phyloP scores from a whole-genome alignment of 2,797 vertebrate species.

The Sciurus vulgaris region DNA sequence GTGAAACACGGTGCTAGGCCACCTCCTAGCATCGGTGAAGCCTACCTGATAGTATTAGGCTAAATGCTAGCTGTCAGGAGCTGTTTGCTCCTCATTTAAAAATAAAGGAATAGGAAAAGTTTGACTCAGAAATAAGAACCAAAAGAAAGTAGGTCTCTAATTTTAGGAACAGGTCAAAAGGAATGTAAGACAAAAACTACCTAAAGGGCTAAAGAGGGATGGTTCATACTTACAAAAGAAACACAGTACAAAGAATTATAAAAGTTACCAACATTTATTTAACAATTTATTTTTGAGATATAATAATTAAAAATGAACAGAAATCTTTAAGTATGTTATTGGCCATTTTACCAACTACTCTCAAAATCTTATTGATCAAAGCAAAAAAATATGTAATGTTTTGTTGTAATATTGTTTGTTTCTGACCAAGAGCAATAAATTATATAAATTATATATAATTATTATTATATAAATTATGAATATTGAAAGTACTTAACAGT shows the following conservation, averaged over 20 bases:
- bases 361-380: background rate
- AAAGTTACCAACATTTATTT: background rate
- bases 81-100: constrained; percentile 2
- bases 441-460: background rate
- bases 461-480: too few species aligned
- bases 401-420: background rate
- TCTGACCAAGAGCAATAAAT: background rate
- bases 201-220: background rate
- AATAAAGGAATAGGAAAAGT: background rate
- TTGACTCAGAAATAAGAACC: background rate
- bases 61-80: background rate
- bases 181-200: background rate
- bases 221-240: background rate
- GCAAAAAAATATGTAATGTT: background rate
- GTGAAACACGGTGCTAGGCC: background rate
- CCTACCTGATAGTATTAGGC: background rate
- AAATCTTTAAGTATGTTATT: background rate
- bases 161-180: background rate
- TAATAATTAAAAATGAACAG: constrained; percentile 4
- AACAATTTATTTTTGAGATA: background rate
- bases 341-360: background rate
- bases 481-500: background rate
- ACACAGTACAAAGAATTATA: background rate
- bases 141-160: background rate
- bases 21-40: background rate